Base-by-base conservation (phyloP, 2,113 vertebrate species). In the Tragulus kanchil region DNA sequence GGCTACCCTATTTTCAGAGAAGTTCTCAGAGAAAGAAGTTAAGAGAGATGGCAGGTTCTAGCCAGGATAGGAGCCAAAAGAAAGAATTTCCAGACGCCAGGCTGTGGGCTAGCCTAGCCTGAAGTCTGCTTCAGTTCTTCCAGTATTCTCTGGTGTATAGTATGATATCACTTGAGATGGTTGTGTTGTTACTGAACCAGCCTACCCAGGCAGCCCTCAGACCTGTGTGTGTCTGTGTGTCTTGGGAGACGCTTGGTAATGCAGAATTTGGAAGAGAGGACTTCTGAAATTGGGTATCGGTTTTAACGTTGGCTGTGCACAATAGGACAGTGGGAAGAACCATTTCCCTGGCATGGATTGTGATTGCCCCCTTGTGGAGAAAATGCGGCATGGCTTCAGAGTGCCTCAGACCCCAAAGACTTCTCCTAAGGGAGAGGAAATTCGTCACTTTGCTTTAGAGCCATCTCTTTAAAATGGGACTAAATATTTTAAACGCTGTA, bases 321-420 rank as follows among this genome's bases (percentile, higher is more conserved):
- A 8, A 54, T 58, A 48, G 93, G 25, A 7, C 8, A 0, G 87
- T 50, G 36, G n/a, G 36, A 12, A 0, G 8, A 19, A 19, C 3
- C 14, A 6, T 15, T 42, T 50, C 81, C 65, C 56, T 71, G 61
- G 2, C 26, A 15, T 98, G 98, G 98, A 79, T 94, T 95, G 31
- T 91, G 97, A 98, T 91, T 98, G 99, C 99, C 98, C 99, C 98
- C 99, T 99, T 97, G 98, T 99, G 99, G 99, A 97, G 28, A n/a
- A 90, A 88, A 36, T 19, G 8, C 90, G 56, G 67, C 67, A 54
- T 58, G 21, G 54, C 69, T 64, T 67, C 96, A 11, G 36, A 62
- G n/a, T 0, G 17, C 77, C 52, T 26, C 61, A 26, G 77, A 28
- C 58, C 79, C 83, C 75, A 45, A 19, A 58, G 81, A 77, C 97